Base-by-base conservation (phyloP, 2,888 invertebrate species). In the Papilio demoleus region DNA sequence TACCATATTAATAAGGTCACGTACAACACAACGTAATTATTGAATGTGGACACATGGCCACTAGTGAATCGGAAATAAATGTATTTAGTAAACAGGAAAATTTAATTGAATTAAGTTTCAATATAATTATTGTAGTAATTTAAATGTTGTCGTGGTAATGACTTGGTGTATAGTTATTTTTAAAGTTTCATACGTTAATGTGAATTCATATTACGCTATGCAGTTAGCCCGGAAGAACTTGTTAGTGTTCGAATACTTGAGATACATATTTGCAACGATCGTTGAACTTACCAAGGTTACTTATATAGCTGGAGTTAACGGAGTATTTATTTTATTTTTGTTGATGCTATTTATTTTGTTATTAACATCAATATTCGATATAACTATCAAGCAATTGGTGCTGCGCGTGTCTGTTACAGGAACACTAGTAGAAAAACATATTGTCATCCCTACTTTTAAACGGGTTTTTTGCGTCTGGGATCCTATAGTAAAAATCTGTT, bases 81-180 rank as follows among this genome's bases (percentile, higher is more conserved):
- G 50, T 12, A 24, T 50, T 4, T n/a, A 27, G 53, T 27, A 56
- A 56, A 56, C 53, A 31, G 53, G 31, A 56, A 56, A 53, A 50
- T n/a, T 22, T 12, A 4, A 22, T 47, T 47, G 1, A 47, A 17
- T 14, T 27, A 14, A 27, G 12, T 24, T 24, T 12, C 12, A 17
- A 24, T 50, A 31, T 31, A 31, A 12, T 31, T 31, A n/a, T 56
- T 50, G 24, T 27, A 53, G 19, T 22, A 12, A 47, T 31, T 31
- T 17, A 31, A 56, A 31, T 31, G 31, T n/a, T n/a, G n/a, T n/a
- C n/a, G n/a, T 27, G 53, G 9, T 50, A 27, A 24, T 14, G 24
- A 50, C 5, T 6, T 53, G 4, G 1, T 27, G 27, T n/a, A 12
- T n/a, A 31, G 53, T 56, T 17, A 11, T 56, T n/a, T n/a, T 31